Conservation (phyloP, 1,140 invertebrate genomes). For the Caenorhabditis brenneri region DNA sequence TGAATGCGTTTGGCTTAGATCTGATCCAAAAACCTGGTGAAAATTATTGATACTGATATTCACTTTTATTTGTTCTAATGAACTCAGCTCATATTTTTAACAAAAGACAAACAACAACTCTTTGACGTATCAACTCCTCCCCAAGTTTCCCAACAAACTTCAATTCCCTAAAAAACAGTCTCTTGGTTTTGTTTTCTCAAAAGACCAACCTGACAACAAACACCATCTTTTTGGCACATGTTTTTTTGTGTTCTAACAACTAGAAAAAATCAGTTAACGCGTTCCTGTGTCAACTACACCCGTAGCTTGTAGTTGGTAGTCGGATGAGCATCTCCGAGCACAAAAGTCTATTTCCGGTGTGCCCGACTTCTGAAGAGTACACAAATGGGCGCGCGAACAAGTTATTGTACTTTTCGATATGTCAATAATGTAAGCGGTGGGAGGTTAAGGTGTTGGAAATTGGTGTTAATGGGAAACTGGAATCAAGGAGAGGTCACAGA, state of each 20-base stretch:
- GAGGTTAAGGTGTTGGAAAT: neutral
- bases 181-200: neutral
- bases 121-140: neutral
- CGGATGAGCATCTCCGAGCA: neutral
- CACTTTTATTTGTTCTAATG: neutral
- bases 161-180: neutral
- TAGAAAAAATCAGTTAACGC: neutral
- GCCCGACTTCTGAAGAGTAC: neutral
- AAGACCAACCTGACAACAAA: neutral
- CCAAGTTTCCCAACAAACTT: neutral
- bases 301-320: constrained; percentile 6
- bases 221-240: neutral
- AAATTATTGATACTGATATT: no score
- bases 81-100: neutral
- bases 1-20: no score
- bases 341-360: neutral
- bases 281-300: neutral
- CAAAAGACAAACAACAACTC: neutral
- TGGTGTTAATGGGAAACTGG: neutral
- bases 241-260: neutral
- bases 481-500: neutral
- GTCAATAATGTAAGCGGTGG: neutral
- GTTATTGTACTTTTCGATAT: constrained; percentile 7
- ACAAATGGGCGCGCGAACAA: neutral
- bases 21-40: no score